Conservation (phyloP, 1,140 invertebrate genomes). For the Pseudobourletiella spinata region DNA sequence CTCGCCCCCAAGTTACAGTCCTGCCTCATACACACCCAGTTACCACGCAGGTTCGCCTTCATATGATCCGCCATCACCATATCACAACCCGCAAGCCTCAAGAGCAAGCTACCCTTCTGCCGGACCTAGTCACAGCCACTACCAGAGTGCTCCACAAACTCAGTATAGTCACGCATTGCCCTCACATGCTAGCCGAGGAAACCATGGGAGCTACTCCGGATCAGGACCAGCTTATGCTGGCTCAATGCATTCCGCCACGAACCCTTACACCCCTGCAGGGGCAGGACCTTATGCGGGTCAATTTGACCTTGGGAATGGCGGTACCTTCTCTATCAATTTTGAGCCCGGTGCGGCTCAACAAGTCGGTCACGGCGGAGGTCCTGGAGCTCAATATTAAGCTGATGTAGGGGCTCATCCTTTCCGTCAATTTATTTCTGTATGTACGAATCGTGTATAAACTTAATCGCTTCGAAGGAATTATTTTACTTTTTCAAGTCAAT, state of each 20-base stretch:
- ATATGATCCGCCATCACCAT: background rate
- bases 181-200: background rate
- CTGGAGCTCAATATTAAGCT: background rate
- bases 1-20: background rate
- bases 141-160: conserved; percentile 5
- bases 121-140: background rate
- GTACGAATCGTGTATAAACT: too few species aligned
- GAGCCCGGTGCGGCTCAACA: conserved; percentile 23
- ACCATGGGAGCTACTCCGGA: background rate
- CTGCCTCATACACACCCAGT: too few species aligned
- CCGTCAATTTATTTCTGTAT: too few species aligned
- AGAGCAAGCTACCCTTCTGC: background rate
- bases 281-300: conserved; percentile 29
- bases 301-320: conserved; percentile 35
- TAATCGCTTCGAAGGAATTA: too few species aligned
- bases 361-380: background rate
- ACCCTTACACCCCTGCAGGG: conserved; percentile 21
- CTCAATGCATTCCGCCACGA: conserved; percentile 20
- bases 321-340: conserved; percentile 33
- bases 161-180: background rate
- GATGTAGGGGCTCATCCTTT: too few species aligned
- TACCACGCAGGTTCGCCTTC: background rate
- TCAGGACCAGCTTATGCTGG: background rate
- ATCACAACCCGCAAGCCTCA: background rate
- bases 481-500: too few species aligned